phyloP scores from a whole-genome alignment of 2,888 invertebrate species.

The Hanleya hanleyi region DNA sequence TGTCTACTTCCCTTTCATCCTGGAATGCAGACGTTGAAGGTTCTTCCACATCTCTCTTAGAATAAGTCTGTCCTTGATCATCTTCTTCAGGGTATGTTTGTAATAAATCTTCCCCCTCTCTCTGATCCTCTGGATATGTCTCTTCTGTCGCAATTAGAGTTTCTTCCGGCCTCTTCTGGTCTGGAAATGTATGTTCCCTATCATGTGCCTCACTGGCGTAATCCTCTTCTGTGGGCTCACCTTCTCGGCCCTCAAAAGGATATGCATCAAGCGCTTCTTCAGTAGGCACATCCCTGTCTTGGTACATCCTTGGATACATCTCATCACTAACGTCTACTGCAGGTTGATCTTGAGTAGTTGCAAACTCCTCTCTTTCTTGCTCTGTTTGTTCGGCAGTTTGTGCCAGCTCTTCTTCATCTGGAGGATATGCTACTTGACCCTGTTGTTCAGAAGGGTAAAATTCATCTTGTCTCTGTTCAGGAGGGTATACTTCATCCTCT shows the following conservation, averaged over 20 bases:
- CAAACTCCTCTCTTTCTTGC: conserved; percentile 1
- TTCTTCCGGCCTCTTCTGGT: conserved; percentile 18
- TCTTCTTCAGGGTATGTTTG: not conserved
- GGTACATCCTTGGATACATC: not conserved
- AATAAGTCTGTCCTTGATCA: no score
- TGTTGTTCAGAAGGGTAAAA: no score
- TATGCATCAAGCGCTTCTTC: not conserved
- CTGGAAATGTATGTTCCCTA: conserved; percentile 1
- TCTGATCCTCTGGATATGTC: not conserved
- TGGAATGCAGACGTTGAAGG: no score
- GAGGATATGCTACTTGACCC: not conserved
- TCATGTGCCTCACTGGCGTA: conserved; percentile 5
- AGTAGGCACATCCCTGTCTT: not conserved
- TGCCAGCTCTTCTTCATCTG: conserved; percentile 1
- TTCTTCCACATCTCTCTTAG: no score
- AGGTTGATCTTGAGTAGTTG: not conserved
- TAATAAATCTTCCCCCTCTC: not conserved
- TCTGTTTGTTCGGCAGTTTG: not conserved
- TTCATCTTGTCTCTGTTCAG: no score
- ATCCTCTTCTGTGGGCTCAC: conserved; percentile 1
- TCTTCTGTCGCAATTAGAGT: conserved; percentile 15
- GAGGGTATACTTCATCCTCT: conserved; percentile 15
- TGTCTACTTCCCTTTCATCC: no score
- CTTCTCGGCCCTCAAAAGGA: not conserved
- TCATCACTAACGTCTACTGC: not conserved